Evolutionary conservation across 2,797 vertebrate genomes (phyloP), one percentile per base, ranked within the genome.

Genomic region (Brachymystax lenok): DNA sequence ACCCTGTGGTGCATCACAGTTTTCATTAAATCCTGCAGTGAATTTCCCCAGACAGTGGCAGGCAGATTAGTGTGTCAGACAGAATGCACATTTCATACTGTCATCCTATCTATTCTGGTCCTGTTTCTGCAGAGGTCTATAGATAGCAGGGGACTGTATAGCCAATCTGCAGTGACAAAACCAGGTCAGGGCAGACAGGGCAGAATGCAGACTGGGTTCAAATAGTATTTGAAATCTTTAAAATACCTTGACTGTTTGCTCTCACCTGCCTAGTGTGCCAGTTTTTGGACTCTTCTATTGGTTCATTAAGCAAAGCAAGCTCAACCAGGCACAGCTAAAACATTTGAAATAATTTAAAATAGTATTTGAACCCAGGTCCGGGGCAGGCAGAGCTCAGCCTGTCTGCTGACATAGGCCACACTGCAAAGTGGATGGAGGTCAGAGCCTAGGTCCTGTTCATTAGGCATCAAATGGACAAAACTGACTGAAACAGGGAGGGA

Each of bases 311-410:
- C 40, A 10, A 46, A 46, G 40, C 2, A 46, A 46, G 40, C 40
- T 46, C 10, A 46, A 46, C 40, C 40, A 46, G 40, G 40, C 40
- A 46, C 40, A 12, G 10, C 10, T 46, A 46, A 46, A 46, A 10
- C 12, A 46, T 46, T 46, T 13, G 10, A 12, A 46, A 13, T 46
- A 3, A 46, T 46, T 46, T 46, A 0, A 46, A 46, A 46, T 46
- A 46, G 40, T 46, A 13, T 46, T 12, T 46, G 40, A 74, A 79
- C 78, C 69, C 74, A 79, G 83, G 80, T 80, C 85, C 10, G 3
- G 59, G 59, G n/a, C 21, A 24, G 59, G 8, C 56, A 46, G 40
- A 46, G 40, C 40, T 46, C 40, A 46, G 10, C 10, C 10, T 46
- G 40, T 46, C 40, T 46, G 40, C 10, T 46, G 40, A 46, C 10